A percentile compares a stretch with the other conserved stretches of the same genome.
These are phyloP conservation scores for Pampusana beccarii DNA, from an alignment of 2,113 vertebrate genomes.

Conservation along the genomic window DNA sequence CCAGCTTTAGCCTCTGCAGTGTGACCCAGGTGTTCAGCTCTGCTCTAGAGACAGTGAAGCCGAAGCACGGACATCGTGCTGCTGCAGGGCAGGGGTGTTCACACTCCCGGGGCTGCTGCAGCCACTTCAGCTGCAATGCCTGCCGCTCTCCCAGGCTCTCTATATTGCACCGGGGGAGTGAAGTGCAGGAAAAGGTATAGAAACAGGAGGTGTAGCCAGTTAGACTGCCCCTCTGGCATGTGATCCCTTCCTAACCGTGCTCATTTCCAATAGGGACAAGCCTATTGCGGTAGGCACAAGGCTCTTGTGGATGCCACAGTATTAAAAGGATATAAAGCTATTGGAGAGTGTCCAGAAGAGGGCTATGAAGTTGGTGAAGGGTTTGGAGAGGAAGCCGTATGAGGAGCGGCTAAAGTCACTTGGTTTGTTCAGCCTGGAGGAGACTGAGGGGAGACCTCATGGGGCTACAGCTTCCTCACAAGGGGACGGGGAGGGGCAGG, in stretches of 20 bases:
- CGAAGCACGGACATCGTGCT: rapidly evolving
- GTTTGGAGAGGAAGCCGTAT: too few relatives aligned
- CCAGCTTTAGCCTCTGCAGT: not conserved
- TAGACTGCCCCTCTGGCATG: not conserved
- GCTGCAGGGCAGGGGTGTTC: not conserved
- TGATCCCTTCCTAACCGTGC: not conserved
- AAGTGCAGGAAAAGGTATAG: not conserved
- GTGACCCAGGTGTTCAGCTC: not conserved
- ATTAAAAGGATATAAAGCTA: too few relatives aligned
- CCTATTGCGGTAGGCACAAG: too few relatives aligned
- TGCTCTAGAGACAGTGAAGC: not conserved
- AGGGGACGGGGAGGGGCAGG: too few relatives aligned
- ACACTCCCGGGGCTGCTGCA: not conserved
- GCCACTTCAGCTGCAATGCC: not conserved
- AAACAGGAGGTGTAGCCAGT: not conserved
- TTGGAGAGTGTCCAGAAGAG: too few relatives aligned
- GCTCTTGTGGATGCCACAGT: too few relatives aligned
- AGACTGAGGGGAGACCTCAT: too few relatives aligned
- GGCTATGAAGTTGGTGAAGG: too few relatives aligned
- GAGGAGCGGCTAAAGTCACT: too few relatives aligned
- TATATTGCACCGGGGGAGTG: rapidly evolving
- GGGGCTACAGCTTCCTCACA: too few relatives aligned
- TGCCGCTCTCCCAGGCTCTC: not conserved
- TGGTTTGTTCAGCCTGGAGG: too few relatives aligned
- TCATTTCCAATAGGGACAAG: not conserved